Percentiles rank a stretch among this genome's conserved stretches.
Conservation (phyloP, 2,888 invertebrate species). For the Andrena camellia region DNA sequence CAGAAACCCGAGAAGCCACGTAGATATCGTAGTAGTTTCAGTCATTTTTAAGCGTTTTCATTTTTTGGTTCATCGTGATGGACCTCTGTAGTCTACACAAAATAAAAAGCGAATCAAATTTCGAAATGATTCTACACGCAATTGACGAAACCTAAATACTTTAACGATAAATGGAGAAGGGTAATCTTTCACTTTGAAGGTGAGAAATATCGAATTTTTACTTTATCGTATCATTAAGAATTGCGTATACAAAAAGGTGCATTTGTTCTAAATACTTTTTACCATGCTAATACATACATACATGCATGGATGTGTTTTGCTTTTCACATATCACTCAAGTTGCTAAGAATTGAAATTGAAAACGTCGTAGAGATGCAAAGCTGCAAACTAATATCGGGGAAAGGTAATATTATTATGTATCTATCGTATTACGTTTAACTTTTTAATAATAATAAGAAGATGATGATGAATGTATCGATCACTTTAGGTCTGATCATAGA, state of each 20-base stretch:
- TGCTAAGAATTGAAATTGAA: background rate
- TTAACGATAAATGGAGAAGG: slow-evolving; percentile 3
- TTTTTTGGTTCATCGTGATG: background rate
- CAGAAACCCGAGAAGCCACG: no score
- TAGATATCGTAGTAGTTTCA: background rate
- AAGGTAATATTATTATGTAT: background rate
- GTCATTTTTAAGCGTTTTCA: background rate
- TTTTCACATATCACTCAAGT: slow-evolving; percentile 6
- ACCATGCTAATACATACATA: background rate
- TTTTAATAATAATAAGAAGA: slow-evolving; percentile 15
- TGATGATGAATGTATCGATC: slow-evolving; percentile 13
- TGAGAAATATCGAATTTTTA: background rate
- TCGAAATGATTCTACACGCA: no score
- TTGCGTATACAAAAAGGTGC: background rate
- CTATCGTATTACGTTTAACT: slow-evolving; percentile 6
- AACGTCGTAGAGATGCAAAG: slow-evolving; percentile 35
- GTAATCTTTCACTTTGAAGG: background rate
- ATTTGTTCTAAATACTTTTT: slow-evolving; percentile 9
- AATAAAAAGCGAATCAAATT: slow-evolving; percentile 11
- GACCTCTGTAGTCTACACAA: slow-evolving; percentile 1
- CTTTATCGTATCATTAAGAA: background rate
- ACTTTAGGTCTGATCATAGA: slow-evolving; percentile 4
- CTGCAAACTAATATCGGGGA: background rate
- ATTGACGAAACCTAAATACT: no score
- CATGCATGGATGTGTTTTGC: background rate